These are phyloP conservation scores for Hydriomena furcata DNA, from an alignment of 2,888 invertebrate species.

Conservation along the genomic window DNA sequence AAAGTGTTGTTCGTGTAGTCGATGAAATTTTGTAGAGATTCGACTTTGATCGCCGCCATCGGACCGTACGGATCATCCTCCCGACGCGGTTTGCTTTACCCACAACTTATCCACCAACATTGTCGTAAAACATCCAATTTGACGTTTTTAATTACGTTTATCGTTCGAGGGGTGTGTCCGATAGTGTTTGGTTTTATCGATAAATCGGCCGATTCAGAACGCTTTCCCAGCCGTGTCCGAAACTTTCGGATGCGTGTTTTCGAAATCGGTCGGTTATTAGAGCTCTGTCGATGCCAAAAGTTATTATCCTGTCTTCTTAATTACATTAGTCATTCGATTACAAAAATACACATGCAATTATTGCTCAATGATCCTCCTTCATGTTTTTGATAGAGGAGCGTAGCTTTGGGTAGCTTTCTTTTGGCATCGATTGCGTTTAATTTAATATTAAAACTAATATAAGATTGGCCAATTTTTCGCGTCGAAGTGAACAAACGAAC, in stretches of 20 bases:
- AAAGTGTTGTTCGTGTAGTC: conserved; percentile 74
- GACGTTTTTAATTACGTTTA: conserved; percentile 63
- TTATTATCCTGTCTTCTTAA: conserved; percentile 61
- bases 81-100: conserved; percentile 43
- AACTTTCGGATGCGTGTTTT: conserved; percentile 44
- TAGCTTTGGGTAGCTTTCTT: conserved; percentile 61
- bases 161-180: conserved; percentile 68
- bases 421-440: conserved; percentile 59
- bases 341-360: conserved; percentile 69
- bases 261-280: conserved; percentile 60
- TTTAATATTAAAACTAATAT: conserved; percentile 50
- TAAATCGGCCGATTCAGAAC: conserved; percentile 52
- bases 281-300: conserved; percentile 71
- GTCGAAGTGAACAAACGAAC: conserved; percentile 46
- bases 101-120: conserved; percentile 47
- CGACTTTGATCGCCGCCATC: conserved; percentile 67
- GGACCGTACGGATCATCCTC: conserved; percentile 70
- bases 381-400: conserved; percentile 45
- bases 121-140: conserved; percentile 59
- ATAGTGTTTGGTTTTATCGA: conserved; percentile 74
- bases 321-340: conserved; percentile 64
- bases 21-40: conserved; percentile 65
- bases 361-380: conserved; percentile 68
- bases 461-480: conserved; percentile 76
- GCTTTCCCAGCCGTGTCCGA: conserved; percentile 35